Conservation (phyloP, 2,888 invertebrate species). For the Volucella zonaria region DNA sequence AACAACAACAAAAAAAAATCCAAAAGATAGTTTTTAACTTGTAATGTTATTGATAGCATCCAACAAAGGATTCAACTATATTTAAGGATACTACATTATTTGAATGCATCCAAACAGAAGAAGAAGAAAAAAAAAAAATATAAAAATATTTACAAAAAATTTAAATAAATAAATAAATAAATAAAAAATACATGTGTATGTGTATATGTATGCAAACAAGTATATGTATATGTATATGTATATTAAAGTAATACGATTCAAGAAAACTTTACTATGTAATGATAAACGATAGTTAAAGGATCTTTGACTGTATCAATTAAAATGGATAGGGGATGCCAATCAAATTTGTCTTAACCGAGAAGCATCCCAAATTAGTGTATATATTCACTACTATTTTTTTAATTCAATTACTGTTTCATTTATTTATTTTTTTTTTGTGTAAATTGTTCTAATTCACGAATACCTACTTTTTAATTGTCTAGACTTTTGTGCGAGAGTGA, state of each 20-base stretch:
- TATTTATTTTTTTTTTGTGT: too few species aligned
- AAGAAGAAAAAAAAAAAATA: not conserved
- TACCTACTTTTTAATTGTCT: too few species aligned
- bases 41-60: not conserved
- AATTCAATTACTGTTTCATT: too few species aligned
- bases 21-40: too few species aligned
- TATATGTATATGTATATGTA: conserved; percentile 32
- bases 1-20: too few species aligned
- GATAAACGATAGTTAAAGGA: conserved; percentile 30
- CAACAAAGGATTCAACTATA: conserved; percentile 26
- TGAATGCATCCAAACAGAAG: conserved; percentile 10
- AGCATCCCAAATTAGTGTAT: too few species aligned
- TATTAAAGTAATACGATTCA: conserved; percentile 23
- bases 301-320: conserved; percentile 33
- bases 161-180: conserved; percentile 13
- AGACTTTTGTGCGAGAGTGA: too few species aligned
- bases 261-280: conserved; percentile 46
- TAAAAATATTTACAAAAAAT: too few species aligned
- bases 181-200: conserved; percentile 44
- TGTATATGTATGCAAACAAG: conserved; percentile 34
- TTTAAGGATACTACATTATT: conserved; percentile 42
- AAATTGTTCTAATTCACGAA: too few species aligned
- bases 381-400: too few species aligned
- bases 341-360: not conserved
- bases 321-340: not conserved